Evolutionary conservation across 2,888 invertebrate genomes (phyloP), one percentile per base, ranked within the genome.

Genomic region (Salpingus planirostris): DNA sequence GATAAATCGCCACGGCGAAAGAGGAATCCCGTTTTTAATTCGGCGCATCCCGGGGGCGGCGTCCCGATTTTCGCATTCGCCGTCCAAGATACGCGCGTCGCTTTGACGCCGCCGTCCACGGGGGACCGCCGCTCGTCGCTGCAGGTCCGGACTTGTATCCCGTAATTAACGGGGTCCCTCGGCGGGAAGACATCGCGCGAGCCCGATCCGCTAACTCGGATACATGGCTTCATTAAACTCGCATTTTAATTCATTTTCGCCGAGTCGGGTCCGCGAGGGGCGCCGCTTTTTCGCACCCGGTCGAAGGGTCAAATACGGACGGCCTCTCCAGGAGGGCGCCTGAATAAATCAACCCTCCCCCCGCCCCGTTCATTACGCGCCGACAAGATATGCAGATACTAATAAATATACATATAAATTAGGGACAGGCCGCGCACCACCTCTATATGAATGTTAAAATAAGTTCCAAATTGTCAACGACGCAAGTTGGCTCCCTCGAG

Each of bases 161-260:
- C 66, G 62, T 74, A 75, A 74, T 74, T 74, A 75, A 74, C 70
- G 64, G 56, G 46, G 63, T 73, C 74, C 71, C 68, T 52, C 54
- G 45, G 41, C 37, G 52, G 33, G 52, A 52, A 53, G 50, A 51
- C 52, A 53, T 56, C 49, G 42, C 40, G 48, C 46, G 45, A 46
- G 45, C 40, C 41, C 41, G 47, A 44, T 43, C 43, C 42, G 38
- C 49, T 50, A 59, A 59, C 57, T 55, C 47, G 55, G 59, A 60
- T 55, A 55, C 54, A 60, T 57, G 51, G 56, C 55, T 57, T 57
- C 54, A 59, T 59, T 57, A 50, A 54, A 49, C 47, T 54, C 53
- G 46, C 49, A 59, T 60, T 59, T 57, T 57, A 58, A 61, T 61
- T 58, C 56, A 52, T 55, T 57, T 57, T 50, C 47, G 43, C 45